phyloP scores from a whole-genome alignment of 2,113 vertebrate species.

The Lampris megalopsis region DNA sequence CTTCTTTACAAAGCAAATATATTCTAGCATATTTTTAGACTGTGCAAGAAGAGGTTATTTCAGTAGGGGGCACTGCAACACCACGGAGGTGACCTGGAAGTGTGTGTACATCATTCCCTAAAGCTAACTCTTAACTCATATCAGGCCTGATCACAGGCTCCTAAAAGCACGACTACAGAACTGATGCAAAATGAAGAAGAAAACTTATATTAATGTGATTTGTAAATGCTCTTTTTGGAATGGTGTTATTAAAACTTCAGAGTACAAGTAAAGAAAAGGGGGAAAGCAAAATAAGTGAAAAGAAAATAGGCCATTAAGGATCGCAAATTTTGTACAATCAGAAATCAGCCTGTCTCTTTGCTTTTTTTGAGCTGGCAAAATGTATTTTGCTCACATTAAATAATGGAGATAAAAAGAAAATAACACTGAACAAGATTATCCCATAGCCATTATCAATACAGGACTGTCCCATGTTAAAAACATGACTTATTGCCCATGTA shows the following conservation, averaged over 20 bases:
- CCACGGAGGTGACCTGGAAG: conserved; percentile 23
- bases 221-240: conserved; percentile 17
- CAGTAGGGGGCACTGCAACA: conserved; percentile 74
- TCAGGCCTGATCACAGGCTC: conserved; percentile 7
- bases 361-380: conserved; percentile 11
- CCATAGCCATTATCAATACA: too few species aligned
- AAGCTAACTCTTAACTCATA: background rate
- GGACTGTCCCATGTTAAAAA: too few species aligned
- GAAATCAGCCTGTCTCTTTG: background rate
- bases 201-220: conserved; percentile 28
- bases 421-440: too few species aligned
- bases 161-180: conserved; percentile 17
- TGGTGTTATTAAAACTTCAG: conserved; percentile 1
- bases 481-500: too few species aligned
- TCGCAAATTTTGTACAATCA: background rate
- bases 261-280: background rate
- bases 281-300: background rate
- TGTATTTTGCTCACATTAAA: conserved; percentile 23
- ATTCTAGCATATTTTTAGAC: background rate
- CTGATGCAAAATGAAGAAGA: conserved; percentile 8
- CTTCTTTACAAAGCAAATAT: background rate
- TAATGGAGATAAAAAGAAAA: conserved; percentile 11
- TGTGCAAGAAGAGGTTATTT: background rate
- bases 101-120: background rate
- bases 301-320: background rate